Conservation (phyloP, 2,797 vertebrate genomes). For the Myotis daubentonii region DNA sequence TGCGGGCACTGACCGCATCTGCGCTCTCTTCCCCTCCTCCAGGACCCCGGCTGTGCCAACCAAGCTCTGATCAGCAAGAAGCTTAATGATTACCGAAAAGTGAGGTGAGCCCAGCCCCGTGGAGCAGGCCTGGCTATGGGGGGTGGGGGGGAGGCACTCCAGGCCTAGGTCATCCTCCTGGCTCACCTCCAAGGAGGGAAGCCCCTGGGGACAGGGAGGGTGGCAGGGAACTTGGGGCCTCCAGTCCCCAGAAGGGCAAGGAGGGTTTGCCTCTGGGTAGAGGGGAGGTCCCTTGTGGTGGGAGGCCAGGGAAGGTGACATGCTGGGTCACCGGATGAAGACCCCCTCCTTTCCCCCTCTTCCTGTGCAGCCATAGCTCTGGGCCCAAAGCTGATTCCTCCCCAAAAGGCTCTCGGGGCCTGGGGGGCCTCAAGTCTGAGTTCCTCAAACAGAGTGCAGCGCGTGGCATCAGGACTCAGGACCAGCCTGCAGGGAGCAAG, state of each 20-base stretch:
- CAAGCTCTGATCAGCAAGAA: constrained; percentile 99
- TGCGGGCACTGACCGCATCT: constrained; percentile 16
- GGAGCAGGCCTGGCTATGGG: neutral
- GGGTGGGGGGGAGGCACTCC: too few species aligned
- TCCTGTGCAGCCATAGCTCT: constrained; percentile 88
- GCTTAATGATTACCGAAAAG: constrained; percentile 98
- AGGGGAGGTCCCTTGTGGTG: neutral
- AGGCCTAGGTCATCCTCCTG: neutral
- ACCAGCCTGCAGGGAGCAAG: constrained; percentile 81
- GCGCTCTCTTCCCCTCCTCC: constrained; percentile 1
- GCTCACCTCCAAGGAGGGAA: neutral
- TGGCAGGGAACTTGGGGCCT: neutral
- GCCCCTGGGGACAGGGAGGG: neutral
- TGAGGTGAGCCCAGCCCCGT: constrained; percentile 86
- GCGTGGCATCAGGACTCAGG: constrained; percentile 91
- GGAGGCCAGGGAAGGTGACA: neutral
- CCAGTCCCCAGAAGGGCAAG: neutral
- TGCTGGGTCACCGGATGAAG: neutral
- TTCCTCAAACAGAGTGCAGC: constrained; percentile 90
- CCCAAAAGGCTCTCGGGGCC: constrained; percentile 90
- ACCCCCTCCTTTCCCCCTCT: constrained; percentile 41
- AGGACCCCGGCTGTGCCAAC: constrained; percentile 96
- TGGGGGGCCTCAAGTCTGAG: constrained; percentile 89
- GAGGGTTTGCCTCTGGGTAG: neutral
- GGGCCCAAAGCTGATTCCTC: constrained; percentile 95